Evolutionary conservation across 2,888 invertebrate genomes (phyloP).

Genomic region (Geotrupes spiniger): DNA sequence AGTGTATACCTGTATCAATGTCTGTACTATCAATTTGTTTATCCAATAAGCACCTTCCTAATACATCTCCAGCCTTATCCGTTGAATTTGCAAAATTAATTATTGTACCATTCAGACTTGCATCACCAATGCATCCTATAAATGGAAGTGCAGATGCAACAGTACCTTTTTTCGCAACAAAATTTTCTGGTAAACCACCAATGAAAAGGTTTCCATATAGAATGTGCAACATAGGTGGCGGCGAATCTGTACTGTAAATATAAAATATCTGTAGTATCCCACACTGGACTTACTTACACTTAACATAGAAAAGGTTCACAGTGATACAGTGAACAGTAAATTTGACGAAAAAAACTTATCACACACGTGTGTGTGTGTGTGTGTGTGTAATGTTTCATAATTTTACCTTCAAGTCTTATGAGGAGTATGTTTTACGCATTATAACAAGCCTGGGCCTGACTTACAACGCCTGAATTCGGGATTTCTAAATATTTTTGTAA

Average conservation of each 20-base stretch:
- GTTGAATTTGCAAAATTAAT: constrained; percentile 73
- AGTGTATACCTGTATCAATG: too few species aligned
- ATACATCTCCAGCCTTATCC: constrained; percentile 57
- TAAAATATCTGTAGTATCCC: too few species aligned
- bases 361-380: too few species aligned
- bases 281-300: not conserved
- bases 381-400: too few species aligned
- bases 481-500: too few species aligned
- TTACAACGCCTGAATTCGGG: too few species aligned
- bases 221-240: constrained; percentile 59
- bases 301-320: too few species aligned
- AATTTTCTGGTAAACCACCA: constrained; percentile 75
- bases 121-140: constrained; percentile 90
- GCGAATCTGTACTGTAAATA: constrained; percentile 54
- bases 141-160: constrained; percentile 65
- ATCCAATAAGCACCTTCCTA: constrained; percentile 59
- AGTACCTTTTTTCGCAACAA: constrained; percentile 54
- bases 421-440: too few species aligned
- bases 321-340: not conserved
- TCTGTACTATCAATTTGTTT: constrained; percentile 34
- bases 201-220: constrained; percentile 74
- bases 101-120: constrained; percentile 78
- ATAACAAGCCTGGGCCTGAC: too few species aligned
- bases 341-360: constrained; percentile 8
- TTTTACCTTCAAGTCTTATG: too few species aligned